Percentiles rank a stretch among this genome's conserved stretches.
Evolutionary conservation across 2,113 vertebrate species (phyloP).

Genomic region (Cyanoliseus patagonus): DNA sequence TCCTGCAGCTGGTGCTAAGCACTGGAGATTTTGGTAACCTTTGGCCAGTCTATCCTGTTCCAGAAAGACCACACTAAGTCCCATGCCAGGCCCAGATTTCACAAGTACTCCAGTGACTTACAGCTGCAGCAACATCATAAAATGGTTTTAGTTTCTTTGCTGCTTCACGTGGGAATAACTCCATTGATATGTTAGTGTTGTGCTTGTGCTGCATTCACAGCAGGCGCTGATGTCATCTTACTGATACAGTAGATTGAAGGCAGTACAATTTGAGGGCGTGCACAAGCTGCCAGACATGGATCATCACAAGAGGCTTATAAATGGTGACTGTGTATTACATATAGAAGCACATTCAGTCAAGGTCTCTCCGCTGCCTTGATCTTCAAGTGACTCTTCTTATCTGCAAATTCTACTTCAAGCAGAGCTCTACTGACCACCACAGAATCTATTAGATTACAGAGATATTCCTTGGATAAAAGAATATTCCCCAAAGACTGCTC

Average conservation of each 20-base stretch:
- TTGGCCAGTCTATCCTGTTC: background rate
- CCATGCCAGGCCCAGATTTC: background rate
- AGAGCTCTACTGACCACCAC: background rate
- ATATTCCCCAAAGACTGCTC: background rate
- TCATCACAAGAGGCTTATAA: background rate
- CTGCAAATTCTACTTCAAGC: background rate
- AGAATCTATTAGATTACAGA: background rate
- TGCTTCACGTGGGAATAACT: background rate
- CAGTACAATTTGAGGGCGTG: background rate
- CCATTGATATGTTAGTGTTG: background rate
- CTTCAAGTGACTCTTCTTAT: background rate
- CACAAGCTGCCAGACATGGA: background rate
- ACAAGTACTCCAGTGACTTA: background rate
- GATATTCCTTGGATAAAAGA: conserved; percentile 12
- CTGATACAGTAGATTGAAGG: background rate
- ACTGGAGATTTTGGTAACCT: background rate
- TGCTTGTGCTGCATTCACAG: background rate
- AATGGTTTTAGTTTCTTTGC: background rate
- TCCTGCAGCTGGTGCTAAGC: background rate
- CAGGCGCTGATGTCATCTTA: background rate
- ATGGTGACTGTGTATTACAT: background rate
- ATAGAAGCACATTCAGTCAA: background rate
- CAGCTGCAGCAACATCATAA: background rate
- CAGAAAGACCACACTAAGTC: background rate
- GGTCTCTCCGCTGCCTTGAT: background rate